Conservation (phyloP, 2,113 vertebrate genomes). For the Cettia cetti region DNA sequence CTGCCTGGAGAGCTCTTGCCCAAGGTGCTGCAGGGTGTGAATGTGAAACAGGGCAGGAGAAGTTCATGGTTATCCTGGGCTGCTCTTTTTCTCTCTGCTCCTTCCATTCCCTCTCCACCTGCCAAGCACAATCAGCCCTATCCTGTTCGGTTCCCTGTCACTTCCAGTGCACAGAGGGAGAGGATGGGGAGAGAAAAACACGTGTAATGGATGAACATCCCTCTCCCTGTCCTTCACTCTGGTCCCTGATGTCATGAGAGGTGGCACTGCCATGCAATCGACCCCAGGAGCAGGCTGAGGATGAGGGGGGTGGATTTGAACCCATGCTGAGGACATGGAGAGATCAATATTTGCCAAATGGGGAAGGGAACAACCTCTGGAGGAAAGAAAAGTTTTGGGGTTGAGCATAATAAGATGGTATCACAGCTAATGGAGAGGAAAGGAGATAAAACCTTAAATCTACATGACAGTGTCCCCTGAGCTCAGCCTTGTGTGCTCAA, state of each 20-base stretch:
- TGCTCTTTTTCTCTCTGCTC: neutral
- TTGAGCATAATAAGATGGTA: neutral
- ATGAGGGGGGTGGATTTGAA: neutral
- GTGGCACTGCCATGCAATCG: neutral
- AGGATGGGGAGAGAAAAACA: neutral
- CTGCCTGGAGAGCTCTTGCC: neutral
- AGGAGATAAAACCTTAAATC: conserved; percentile 43
- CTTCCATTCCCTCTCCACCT: neutral
- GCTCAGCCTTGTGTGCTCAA: conserved; percentile 36
- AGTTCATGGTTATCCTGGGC: neutral
- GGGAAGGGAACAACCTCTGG: neutral
- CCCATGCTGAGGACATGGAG: neutral
- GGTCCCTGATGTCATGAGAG: neutral
- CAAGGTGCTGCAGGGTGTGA: neutral
- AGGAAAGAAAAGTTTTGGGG: neutral
- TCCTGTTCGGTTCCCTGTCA: neutral
- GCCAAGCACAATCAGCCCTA: conserved; percentile 10
- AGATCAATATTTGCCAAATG: neutral
- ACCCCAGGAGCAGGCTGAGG: neutral
- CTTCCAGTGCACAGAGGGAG: neutral
- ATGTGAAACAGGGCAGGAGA: neutral
- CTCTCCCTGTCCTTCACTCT: neutral
- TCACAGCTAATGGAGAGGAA: conserved; percentile 37
- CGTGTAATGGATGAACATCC: neutral
- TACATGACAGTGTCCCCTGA: conserved; percentile 45